phyloP scores from a whole-genome alignment of 2,888 invertebrate species.

The Agrypnus murinus region DNA sequence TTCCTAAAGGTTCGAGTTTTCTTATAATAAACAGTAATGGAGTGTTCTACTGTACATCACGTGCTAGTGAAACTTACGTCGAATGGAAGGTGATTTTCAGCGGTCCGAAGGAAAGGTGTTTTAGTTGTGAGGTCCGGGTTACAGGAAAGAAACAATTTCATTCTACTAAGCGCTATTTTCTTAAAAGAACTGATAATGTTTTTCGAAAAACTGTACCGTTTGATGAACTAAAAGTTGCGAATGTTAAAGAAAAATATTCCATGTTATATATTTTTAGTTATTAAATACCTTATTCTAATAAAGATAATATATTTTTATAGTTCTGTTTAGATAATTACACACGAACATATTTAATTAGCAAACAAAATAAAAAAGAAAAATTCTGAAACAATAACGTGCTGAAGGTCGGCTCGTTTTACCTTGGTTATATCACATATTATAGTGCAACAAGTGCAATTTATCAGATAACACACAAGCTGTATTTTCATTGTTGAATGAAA shows the following conservation, averaged over 20 bases:
- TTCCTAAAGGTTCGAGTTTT: conserved; percentile 46
- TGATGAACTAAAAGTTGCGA: conserved; percentile 36
- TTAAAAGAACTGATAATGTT: conserved; percentile 40
- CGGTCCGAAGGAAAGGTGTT: conserved; percentile 44
- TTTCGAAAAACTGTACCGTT: conserved; percentile 35
- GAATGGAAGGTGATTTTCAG: conserved; percentile 50
- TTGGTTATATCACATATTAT: too few species aligned
- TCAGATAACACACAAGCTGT: too few species aligned
- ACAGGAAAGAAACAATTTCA: conserved; percentile 39
- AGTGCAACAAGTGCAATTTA: too few species aligned
- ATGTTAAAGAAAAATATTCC: conserved; percentile 46
- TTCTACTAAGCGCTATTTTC: conserved; percentile 38
- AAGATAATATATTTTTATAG: too few species aligned
- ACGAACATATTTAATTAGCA: too few species aligned
- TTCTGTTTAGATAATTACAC: too few species aligned
- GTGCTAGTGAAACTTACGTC: conserved; percentile 34
- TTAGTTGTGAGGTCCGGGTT: conserved; percentile 47
- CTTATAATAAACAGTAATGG: conserved; percentile 41
- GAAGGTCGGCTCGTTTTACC: too few species aligned
- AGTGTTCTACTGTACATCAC: conserved; percentile 46
- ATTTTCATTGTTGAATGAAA: too few species aligned
- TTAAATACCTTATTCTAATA: too few species aligned
- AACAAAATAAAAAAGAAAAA: too few species aligned
- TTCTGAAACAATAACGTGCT: too few species aligned
- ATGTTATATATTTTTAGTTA: conserved; percentile 31